Evolutionary conservation across 2,888 invertebrate genomes (phyloP).

Genomic region (Drosophila gaucha): DNA sequence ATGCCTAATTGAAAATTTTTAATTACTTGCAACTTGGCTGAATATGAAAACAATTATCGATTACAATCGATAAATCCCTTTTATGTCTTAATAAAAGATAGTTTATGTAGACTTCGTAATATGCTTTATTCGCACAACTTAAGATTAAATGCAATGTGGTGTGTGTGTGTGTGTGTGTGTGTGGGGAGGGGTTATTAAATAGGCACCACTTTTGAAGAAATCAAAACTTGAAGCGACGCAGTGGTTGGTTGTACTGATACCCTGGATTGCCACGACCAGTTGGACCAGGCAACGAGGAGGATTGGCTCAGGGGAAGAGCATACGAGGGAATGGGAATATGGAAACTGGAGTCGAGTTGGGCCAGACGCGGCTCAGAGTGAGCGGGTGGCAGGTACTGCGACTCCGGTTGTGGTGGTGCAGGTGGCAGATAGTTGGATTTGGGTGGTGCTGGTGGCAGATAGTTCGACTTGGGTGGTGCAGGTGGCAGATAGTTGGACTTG

Average conservation of each 20-base stretch:
- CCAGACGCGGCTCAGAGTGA: slow-evolving; percentile 28
- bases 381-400: slow-evolving; percentile 55
- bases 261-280: slow-evolving; percentile 34
- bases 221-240: slow-evolving; percentile 59
- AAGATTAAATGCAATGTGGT: slow-evolving; percentile 45
- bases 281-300: slow-evolving; percentile 25
- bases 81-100: not conserved
- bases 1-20: not conserved
- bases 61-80: not conserved
- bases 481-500: slow-evolving; percentile 47
- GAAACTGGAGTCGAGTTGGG: slow-evolving; percentile 39
- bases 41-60: not conserved
- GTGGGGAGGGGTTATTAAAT: slow-evolving; percentile 20
- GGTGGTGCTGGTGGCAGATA: slow-evolving; percentile 30
- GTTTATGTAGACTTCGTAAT: slow-evolving; percentile 17
- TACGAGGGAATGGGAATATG: slow-evolving; percentile 80
- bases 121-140: slow-evolving; percentile 53
- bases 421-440: slow-evolving; percentile 46
- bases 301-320: slow-evolving; percentile 66
- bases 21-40: not conserved
- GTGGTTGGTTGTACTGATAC: slow-evolving; percentile 70
- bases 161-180: slow-evolving; percentile 12
- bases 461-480: slow-evolving; percentile 35
- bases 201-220: not conserved
- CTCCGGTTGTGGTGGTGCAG: slow-evolving; percentile 38